Conservation (phyloP, 1,140 invertebrate species). For the Drosophila elegans region DNA sequence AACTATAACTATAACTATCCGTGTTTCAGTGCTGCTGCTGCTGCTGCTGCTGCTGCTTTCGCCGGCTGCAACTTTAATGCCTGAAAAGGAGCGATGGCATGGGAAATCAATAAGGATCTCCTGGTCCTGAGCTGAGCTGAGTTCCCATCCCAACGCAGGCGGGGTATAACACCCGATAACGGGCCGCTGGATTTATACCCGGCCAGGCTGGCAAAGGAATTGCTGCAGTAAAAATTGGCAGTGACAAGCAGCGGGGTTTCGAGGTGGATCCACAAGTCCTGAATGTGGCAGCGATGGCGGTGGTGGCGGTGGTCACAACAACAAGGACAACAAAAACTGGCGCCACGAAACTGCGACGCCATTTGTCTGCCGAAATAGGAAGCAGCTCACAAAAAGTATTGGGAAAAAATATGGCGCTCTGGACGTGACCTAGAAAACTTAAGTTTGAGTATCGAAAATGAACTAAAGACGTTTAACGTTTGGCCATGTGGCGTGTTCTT, state of each 20-base stretch:
- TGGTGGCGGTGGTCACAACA: conserved; percentile 22
- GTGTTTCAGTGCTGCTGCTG: neutral
- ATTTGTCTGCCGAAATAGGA: conserved; percentile 72
- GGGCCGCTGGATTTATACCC: conserved; percentile 59
- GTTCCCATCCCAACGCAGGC: neutral
- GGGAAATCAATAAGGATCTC: conserved; percentile 63
- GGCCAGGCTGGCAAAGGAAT: conserved; percentile 51
- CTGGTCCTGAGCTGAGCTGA: neutral
- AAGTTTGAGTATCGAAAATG: conserved; percentile 28
- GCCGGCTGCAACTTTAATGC: conserved; percentile 52
- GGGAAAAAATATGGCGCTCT: conserved; percentile 23
- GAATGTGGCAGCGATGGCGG: conserved; percentile 17
- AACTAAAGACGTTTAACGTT: conserved; percentile 5
- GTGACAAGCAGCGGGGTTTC: conserved; percentile 48
- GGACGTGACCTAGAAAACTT: conserved; percentile 70
- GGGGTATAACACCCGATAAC: conserved; percentile 1
- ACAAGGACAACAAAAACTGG: conserved; percentile 35
- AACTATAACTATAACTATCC: conserved; percentile 33
- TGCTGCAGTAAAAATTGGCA: conserved; percentile 65
- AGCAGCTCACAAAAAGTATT: conserved; percentile 42
- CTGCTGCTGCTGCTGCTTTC: conserved; percentile 40
- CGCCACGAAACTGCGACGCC: conserved; percentile 75
- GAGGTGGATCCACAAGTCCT: conserved; percentile 19
- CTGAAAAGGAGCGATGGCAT: conserved; percentile 23
- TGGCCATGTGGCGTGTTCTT: conserved; percentile 47